A percentile compares a stretch with the other conserved stretches of the same genome.
Evolutionary conservation across 2,797 vertebrate species (phyloP).

Genomic region (Helostoma temminkii): DNA sequence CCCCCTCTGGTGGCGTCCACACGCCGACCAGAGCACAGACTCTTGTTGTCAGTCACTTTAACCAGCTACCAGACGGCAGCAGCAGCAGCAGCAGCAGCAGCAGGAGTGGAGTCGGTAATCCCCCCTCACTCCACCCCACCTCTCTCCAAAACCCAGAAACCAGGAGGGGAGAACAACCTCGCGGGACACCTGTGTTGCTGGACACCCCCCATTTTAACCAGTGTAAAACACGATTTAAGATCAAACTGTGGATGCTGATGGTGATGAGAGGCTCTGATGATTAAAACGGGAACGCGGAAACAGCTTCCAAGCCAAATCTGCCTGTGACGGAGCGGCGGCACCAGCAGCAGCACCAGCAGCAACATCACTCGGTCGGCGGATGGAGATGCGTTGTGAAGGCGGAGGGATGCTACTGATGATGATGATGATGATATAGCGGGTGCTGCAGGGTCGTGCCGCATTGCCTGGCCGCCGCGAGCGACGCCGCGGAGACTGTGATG

Average conservation of each 20-base stretch:
- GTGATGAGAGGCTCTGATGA: constrained; percentile 1
- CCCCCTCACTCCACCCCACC: constrained; percentile 63
- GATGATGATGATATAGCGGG: constrained; percentile 74
- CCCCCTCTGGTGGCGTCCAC: constrained; percentile 60
- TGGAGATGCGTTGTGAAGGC: constrained; percentile 69
- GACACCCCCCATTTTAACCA: background rate
- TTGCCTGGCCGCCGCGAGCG: constrained; percentile 78
- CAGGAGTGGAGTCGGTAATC: constrained; percentile 71
- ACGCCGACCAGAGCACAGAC: constrained; percentile 66
- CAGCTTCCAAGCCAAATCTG: constrained; percentile 37
- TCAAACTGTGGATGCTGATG: constrained; percentile 8
- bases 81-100: constrained; percentile 61
- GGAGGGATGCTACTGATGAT: constrained; percentile 60
- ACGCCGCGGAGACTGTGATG: constrained; percentile 74
- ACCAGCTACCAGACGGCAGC: constrained; percentile 74
- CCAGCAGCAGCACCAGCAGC: constrained; percentile 12
- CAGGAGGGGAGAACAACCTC: constrained; percentile 43
- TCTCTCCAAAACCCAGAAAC: constrained; percentile 53
- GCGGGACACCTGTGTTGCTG: constrained; percentile 63
- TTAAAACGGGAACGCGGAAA: constrained; percentile 41
- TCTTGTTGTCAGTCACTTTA: constrained; percentile 80
- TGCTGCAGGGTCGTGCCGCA: constrained; percentile 88
- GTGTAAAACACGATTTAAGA: background rate
- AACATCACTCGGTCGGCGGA: constrained; percentile 49
- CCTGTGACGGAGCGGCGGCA: constrained; percentile 43